phyloP scores from a whole-genome alignment of 2,113 vertebrate species.

The Ascaphus truei region DNA sequence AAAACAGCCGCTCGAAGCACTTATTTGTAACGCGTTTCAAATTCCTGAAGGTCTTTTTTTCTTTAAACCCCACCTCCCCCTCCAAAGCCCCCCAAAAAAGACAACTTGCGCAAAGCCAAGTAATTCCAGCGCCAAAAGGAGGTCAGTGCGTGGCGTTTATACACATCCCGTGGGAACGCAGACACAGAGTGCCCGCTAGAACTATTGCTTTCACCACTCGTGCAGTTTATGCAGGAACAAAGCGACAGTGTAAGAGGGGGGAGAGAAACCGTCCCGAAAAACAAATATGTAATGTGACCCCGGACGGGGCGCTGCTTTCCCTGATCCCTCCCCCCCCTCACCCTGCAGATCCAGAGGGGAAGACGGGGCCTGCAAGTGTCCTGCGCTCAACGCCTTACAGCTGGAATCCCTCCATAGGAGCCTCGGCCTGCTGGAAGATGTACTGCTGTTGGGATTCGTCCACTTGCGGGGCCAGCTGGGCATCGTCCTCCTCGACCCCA shows the following conservation, averaged over 20 bases:
- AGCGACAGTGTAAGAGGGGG: not conserved
- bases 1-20: not conserved
- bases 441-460: constrained; percentile 94
- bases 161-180: no score
- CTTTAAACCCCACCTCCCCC: no score
- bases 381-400: constrained; percentile 68
- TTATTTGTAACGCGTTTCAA: not conserved
- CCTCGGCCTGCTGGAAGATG: constrained; percentile 92
- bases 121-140: not conserved
- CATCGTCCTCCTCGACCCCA: constrained; percentile 88
- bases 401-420: constrained; percentile 98
- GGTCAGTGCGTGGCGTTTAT: constrained; percentile 7
- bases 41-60: not conserved
- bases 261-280: not conserved
- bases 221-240: constrained; percentile 5
- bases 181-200: constrained; percentile 1
- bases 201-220: constrained; percentile 23
- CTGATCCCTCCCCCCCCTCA: not conserved
- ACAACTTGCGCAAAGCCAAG: no score
- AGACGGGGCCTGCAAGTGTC: not conserved
- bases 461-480: constrained; percentile 81
- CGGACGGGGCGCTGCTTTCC: not conserved
- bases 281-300: not conserved
- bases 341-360: not conserved
- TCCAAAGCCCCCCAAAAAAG: no score